Evolutionary conservation across 2,797 vertebrate species (phyloP).

Genomic region (Scolopax bukidnonensis): DNA sequence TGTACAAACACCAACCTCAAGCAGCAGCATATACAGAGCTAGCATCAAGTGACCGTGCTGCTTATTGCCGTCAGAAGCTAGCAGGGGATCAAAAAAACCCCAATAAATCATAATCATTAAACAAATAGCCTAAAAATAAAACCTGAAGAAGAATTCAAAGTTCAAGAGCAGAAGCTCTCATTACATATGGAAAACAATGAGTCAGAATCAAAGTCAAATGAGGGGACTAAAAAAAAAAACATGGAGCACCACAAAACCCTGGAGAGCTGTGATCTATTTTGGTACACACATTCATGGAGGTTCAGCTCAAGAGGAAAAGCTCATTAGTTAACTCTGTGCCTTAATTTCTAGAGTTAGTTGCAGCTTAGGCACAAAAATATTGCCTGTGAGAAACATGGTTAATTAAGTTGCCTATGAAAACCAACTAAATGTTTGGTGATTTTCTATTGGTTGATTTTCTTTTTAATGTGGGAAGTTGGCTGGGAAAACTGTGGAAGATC

Average conservation of each 20-base stretch:
- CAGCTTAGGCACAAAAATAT: background rate
- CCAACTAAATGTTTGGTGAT: fast-evolving
- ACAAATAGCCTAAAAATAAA: background rate
- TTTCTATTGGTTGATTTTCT: background rate
- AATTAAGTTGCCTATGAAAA: background rate
- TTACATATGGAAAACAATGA: background rate
- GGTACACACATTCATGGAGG: background rate
- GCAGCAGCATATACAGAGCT: background rate
- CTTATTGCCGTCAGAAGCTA: background rate
- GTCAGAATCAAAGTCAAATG: background rate
- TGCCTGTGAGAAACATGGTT: fast-evolving
- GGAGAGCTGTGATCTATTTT: background rate
- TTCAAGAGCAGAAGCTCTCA: background rate
- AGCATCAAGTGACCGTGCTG: background rate
- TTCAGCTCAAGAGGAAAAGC: background rate
- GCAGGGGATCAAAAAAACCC: too few species aligned
- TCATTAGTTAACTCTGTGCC: background rate
- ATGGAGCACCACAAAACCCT: background rate
- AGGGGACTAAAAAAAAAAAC: background rate
- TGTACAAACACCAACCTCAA: background rate
- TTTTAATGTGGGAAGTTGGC: background rate
- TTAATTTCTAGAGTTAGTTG: background rate
- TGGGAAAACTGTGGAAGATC: background rate
- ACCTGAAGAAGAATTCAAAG: background rate
- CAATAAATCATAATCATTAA: background rate